Evolutionary conservation across 2,113 vertebrate species (phyloP).

Genomic region (Polypterus senegalus): DNA sequence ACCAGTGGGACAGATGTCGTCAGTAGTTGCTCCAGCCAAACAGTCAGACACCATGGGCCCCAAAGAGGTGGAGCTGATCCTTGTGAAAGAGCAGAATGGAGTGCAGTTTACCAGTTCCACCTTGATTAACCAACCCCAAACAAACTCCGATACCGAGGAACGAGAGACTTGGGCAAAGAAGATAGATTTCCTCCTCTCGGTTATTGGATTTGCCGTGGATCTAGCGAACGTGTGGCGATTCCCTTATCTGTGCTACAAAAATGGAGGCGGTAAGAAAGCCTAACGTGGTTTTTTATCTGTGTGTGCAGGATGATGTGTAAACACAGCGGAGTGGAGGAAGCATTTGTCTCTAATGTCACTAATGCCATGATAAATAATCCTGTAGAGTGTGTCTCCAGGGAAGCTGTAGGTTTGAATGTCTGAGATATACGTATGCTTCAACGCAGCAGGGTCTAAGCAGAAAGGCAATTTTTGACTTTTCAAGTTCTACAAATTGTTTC

Average conservation of each 20-base stretch:
- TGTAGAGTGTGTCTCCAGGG: too few species aligned
- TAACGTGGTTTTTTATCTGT: slow-evolving; percentile 1
- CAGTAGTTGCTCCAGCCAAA: slow-evolving; percentile 47
- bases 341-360: neutral
- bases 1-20: slow-evolving; percentile 51
- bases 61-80: slow-evolving; percentile 68
- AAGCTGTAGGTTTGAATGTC: too few species aligned
- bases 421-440: too few species aligned
- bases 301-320: neutral
- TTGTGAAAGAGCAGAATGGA: slow-evolving; percentile 78
- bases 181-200: slow-evolving; percentile 75
- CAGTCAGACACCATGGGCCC: slow-evolving; percentile 51
- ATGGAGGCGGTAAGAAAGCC: slow-evolving; percentile 64
- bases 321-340: neutral
- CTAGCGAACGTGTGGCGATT: slow-evolving; percentile 82
- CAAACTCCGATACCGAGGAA: slow-evolving; percentile 35
- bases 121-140: slow-evolving; percentile 42
- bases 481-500: too few species aligned
- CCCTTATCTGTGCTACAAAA: slow-evolving; percentile 81
- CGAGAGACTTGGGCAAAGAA: slow-evolving; percentile 81
- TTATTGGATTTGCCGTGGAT: slow-evolving; percentile 77
- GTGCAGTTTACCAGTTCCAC: slow-evolving; percentile 68
- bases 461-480: too few species aligned
- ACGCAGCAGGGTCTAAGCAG: too few species aligned
- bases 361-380: too few species aligned